Base-by-base conservation (phyloP, 2,888 invertebrate genomes). In the Corythucha ciliata region DNA sequence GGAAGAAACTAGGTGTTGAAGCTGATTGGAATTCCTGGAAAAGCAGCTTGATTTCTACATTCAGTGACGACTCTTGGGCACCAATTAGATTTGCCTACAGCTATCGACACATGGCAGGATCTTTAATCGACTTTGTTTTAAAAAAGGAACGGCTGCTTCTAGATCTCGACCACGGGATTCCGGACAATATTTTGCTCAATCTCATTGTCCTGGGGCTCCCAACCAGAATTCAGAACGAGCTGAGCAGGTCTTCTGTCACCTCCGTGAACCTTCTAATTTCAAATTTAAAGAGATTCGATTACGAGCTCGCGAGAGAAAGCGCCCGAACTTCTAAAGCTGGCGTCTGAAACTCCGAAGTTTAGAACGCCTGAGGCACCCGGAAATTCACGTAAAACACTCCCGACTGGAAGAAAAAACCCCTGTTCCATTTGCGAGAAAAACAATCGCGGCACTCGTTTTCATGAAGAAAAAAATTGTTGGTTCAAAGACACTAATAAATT, bases 181-280 rank as follows among this genome's bases (percentile, higher is more conserved):
- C 46, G n/a, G 46, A 46, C 16, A 21, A 8, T 4, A 25, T 26
- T 10, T 40, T 24, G 18, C 22, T 41, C 25, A 40, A 49, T 18
- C 39, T 26, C 39, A 42, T 49, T 16, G 49, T 42, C n/a, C 10
- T 32, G 18, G 49, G 49, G 12, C 42, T 49, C 7, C 49, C 49
- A 24, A 24, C 14, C 18, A 21, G 16, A 18, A 49, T 45, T 49
- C 49, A 42, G 24, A 36, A 49, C 20, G 29, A 36, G 22, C 18
- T 49, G 14, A 32, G 22, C 25, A 46, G 21, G 22, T 46, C 46
- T 20, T 8, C 32, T 22, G 25, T 46, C 46, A 21, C 16, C 32
- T 24, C 46, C n/a, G 46, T 46, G 5, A 4, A 34, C 22, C 34
- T 4, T 21, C 24, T 46, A 21, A 46, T 46, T 34, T 46, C 46